Conservation (phyloP, 2,888 invertebrate species). For the Hecatera dysodea region DNA sequence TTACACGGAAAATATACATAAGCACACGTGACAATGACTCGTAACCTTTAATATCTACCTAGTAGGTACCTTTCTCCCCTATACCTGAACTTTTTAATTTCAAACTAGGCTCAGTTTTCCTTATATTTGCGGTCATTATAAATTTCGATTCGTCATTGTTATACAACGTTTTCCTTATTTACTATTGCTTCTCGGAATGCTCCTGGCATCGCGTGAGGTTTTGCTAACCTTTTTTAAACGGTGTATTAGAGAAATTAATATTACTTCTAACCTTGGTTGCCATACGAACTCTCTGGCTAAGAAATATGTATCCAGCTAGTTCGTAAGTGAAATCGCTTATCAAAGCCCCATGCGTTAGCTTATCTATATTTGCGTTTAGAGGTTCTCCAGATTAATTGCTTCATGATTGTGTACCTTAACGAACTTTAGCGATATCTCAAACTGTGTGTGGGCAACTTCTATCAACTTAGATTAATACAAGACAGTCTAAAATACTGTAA, state of each 20-base stretch:
- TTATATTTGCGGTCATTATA: conserved; percentile 52
- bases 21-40: not conserved
- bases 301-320: not conserved
- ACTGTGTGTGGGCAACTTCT: conserved; percentile 22
- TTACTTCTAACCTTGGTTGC: conserved; percentile 25
- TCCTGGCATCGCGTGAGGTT: conserved; percentile 44
- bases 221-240: conserved; percentile 43
- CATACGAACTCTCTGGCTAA: conserved; percentile 1
- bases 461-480: conserved; percentile 28
- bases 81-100: conserved; percentile 25
- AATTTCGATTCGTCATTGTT: conserved; percentile 60
- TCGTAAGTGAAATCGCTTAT: conserved; percentile 40
- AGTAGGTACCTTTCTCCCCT: conserved; percentile 7
- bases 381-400: conserved; percentile 42
- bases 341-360: conserved; percentile 17
- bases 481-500: conserved; percentile 20
- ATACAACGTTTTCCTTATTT: conserved; percentile 61
- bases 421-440: conserved; percentile 20
- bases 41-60: not conserved
- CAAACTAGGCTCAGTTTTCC: conserved; percentile 39
- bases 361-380: conserved; percentile 45
- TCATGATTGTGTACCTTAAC: conserved; percentile 30
- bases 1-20: not conserved
- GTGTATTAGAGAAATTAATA: conserved; percentile 24
- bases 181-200: conserved; percentile 55